These are phyloP conservation scores for Australoheros scitulus DNA, from an alignment of 2,113 vertebrate species.

Conservation along the genomic window DNA sequence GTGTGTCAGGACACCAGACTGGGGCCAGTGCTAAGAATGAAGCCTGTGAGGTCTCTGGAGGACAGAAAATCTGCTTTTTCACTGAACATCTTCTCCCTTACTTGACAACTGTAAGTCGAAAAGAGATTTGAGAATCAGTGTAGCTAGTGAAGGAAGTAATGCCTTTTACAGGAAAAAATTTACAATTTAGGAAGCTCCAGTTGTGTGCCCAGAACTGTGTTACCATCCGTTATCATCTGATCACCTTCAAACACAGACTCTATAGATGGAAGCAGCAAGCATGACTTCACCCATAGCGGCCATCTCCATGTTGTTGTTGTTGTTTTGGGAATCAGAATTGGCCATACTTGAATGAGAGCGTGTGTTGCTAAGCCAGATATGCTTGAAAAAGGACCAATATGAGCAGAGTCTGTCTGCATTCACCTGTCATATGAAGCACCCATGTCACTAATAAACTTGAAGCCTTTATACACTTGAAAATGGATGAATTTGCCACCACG, in stretches of 20 bases:
- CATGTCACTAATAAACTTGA: background rate
- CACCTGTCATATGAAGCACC: background rate
- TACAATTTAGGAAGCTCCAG: background rate
- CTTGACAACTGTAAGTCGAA: slow-evolving; percentile 7
- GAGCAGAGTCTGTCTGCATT: background rate
- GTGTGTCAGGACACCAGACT: slow-evolving; percentile 37
- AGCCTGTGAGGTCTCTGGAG: background rate
- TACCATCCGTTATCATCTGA: background rate
- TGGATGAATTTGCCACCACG: background rate
- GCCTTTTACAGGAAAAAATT: background rate
- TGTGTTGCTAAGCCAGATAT: background rate
- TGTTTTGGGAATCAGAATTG: background rate
- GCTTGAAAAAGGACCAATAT: background rate
- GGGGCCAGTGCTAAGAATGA: slow-evolving; percentile 18
- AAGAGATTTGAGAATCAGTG: slow-evolving; percentile 9
- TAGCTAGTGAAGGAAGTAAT: background rate
- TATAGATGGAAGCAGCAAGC: background rate
- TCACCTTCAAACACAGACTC: background rate
- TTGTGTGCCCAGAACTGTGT: background rate
- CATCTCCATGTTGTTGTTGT: background rate
- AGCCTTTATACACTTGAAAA: background rate
- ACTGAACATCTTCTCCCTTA: background rate
- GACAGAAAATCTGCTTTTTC: background rate
- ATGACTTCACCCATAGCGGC: too few relatives aligned
- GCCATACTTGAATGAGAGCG: background rate